A percentile compares a stretch with the other conserved stretches of the same genome.
Conservation (phyloP, 2,797 vertebrate genomes). For the Threskiornis aethiopicus region DNA sequence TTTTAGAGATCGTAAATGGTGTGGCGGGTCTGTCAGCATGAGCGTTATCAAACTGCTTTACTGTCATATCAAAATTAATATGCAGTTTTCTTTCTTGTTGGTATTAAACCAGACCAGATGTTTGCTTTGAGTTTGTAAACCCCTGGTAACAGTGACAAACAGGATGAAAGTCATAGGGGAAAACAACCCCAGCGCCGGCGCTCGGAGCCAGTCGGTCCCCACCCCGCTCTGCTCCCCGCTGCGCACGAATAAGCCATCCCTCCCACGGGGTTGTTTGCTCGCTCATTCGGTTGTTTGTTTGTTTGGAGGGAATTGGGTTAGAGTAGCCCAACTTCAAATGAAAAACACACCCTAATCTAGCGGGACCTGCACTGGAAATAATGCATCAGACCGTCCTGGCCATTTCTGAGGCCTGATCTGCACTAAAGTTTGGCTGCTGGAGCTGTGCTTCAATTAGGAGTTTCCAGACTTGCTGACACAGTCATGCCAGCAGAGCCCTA, state of each 20-base stretch:
- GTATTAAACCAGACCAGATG: slow-evolving; percentile 47
- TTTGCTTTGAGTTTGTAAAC: slow-evolving; percentile 15
- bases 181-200: not conserved
- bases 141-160: slow-evolving; percentile 39
- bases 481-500: not conserved
- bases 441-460: not conserved
- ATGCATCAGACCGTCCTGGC: not conserved
- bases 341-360: slow-evolving; percentile 21
- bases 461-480: slow-evolving; percentile 17
- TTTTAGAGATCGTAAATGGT: slow-evolving; percentile 22
- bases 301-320: not conserved
- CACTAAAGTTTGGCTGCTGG: not conserved
- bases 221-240: not conserved
- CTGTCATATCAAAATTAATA: slow-evolving; percentile 57
- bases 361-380: slow-evolving; percentile 12
- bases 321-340: slow-evolving; percentile 17
- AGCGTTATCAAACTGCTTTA: slow-evolving; percentile 15
- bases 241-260: not conserved
- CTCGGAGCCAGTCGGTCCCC: not conserved
- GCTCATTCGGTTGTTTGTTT: not conserved
- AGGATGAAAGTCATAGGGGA: not conserved
- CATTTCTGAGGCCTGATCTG: not conserved
- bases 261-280: not conserved
- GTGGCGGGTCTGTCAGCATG: not conserved
- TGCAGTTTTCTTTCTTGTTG: slow-evolving; percentile 23